Base-by-base conservation (phyloP, 2,888 invertebrate genomes). In the Minunthozetes semirufus region DNA sequence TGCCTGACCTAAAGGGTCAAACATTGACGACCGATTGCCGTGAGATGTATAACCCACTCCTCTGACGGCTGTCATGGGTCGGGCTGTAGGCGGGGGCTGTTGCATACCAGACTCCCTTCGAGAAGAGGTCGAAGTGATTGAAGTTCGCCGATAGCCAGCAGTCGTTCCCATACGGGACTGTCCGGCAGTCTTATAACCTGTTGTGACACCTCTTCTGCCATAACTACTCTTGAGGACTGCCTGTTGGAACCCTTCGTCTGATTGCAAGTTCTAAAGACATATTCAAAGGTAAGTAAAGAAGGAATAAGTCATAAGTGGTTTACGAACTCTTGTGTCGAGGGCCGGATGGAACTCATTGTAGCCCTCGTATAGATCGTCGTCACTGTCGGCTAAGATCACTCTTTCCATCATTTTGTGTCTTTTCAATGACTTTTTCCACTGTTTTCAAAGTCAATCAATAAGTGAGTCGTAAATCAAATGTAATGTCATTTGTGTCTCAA, bases 11-110 rank as follows among this genome's bases (percentile, higher is more conserved):
- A 94, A 84, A 6, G 91, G 92, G 82, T 94, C 90, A 81, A 93
- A 90, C 19, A 81, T 81, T 19, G 72, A 33, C 63, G 80, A 81
- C 63, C 61, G 53, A 76, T 53, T 70, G 22, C 73, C 63, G 1
- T 72, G 38, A 1, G 94, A 93, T 5, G 93, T 93, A 83, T 94
- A 99, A 0, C 99, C 99, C 33, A 94, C 97, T 11, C 94, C 97
- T 75, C 94, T 87, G 53, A 98, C 93, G 1, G 98, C 97, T 3
- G 99, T 99, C 87, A 98, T 95, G 0, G 99, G 98, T 75, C 99
- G 81, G 27, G 84, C 85, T 5, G 79, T 73, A 8, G 74, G 77
- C 50, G 74, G 63, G 38, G 53, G 59, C 22, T 68, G 75, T 22
- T 15, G 27, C 48, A 33, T 63, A 71, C 22, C 38, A 33, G 66